These are phyloP conservation scores for Hipparchia semele DNA, from an alignment of 2,888 invertebrate genomes.

Conservation along the genomic window DNA sequence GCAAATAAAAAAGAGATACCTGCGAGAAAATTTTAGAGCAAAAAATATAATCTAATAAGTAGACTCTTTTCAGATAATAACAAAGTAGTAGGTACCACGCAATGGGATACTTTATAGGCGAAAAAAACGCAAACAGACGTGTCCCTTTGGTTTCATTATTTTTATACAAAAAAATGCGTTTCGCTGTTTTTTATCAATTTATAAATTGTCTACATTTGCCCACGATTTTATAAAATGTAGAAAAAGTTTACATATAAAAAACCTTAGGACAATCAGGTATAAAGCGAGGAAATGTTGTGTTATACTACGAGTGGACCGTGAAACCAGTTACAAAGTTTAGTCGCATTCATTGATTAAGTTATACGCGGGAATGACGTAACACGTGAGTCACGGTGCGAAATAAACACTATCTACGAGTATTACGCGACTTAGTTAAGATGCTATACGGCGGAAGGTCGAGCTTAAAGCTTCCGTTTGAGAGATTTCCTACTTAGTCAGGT, in stretches of 20 bases:
- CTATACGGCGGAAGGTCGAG: conserved; percentile 32
- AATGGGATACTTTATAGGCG: neutral
- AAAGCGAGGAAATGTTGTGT: conserved; percentile 3
- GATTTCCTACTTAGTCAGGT: neutral
- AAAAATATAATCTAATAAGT: conserved; percentile 9
- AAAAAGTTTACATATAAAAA: neutral
- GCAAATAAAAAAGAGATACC: too few relatives aligned
- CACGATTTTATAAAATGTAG: too few relatives aligned
- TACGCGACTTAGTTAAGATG: conserved; percentile 41
- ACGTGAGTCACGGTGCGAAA: conserved; percentile 55
- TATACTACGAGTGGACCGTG: conserved; percentile 15
- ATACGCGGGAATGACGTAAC: conserved; percentile 52
- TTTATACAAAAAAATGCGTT: too few relatives aligned
- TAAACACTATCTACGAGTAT: conserved; percentile 45
- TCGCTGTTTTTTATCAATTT: too few relatives aligned
- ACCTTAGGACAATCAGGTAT: neutral
- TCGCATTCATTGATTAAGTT: conserved; percentile 42
- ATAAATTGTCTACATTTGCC: too few relatives aligned
- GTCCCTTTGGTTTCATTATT: neutral
- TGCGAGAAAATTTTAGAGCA: neutral
- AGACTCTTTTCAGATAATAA: neutral
- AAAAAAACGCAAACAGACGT: neutral
- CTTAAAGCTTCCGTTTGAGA: conserved; percentile 27
- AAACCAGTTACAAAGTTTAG: conserved; percentile 38
- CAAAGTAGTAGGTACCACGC: neutral